phyloP scores from a whole-genome alignment of 2,888 invertebrate genomes.

The Eucera pruinosa region DNA sequence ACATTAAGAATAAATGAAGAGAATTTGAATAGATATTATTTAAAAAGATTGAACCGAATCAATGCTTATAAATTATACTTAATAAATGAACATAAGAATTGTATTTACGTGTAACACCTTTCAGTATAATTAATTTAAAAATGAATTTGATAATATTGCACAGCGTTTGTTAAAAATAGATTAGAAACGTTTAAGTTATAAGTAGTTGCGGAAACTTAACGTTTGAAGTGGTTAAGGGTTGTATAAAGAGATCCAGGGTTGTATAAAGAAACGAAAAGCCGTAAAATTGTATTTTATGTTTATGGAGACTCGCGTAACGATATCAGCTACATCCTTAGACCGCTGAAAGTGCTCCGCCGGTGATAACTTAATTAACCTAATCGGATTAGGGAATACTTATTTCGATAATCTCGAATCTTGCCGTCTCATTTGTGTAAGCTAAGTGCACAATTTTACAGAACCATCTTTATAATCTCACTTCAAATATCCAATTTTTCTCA shows the following conservation, averaged over 20 bases:
- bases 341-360: neutral
- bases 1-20: too few species aligned
- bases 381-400: constrained; percentile 33
- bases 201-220: too few species aligned
- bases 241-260: neutral
- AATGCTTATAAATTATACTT: too few species aligned
- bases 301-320: neutral
- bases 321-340: neutral
- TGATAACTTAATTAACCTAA: constrained; percentile 37
- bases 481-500: neutral
- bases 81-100: too few species aligned
- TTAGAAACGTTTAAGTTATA: neutral
- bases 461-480: neutral
- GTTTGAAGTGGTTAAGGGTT: too few species aligned
- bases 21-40: too few species aligned
- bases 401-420: constrained; percentile 16
- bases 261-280: neutral
- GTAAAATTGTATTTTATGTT: neutral
- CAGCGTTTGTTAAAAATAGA: too few species aligned
- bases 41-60: too few species aligned
- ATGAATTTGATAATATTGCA: too few species aligned
- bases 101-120: too few species aligned
- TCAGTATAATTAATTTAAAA: too few species aligned
- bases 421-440: constrained; percentile 4
- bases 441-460: neutral